Conservation (phyloP, 2,888 invertebrate species). For the Drepanosiphum platanoidis region DNA sequence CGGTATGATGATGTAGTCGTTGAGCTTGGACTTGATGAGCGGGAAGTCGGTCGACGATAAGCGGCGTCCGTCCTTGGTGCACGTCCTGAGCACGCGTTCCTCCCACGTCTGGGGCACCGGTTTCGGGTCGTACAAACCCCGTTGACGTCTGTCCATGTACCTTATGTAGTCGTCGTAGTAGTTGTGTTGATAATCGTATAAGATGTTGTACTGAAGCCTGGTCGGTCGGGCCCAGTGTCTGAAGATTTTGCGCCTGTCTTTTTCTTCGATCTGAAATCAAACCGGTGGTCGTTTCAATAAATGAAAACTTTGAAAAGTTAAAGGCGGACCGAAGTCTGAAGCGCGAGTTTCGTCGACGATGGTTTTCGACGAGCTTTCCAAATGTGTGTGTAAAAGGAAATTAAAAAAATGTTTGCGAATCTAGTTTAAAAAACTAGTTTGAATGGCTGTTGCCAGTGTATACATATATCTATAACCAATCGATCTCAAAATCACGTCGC, state of each 20-base stretch:
- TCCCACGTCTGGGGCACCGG: constrained; percentile 88
- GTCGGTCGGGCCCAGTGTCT: constrained; percentile 88
- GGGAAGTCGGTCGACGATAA: constrained; percentile 62
- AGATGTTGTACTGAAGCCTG: constrained; percentile 82
- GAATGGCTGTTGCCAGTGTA: no score
- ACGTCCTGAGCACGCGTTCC: constrained; percentile 81
- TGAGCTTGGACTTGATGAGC: constrained; percentile 66
- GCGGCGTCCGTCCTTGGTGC: constrained; percentile 66
- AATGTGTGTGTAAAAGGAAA: no score
- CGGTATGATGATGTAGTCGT: constrained; percentile 72
- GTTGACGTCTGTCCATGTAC: constrained; percentile 80
- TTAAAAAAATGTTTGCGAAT: no score
- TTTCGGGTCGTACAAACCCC: constrained; percentile 75
- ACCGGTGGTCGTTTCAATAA: not conserved
- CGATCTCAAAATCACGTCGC: no score
- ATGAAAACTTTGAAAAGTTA: not conserved
- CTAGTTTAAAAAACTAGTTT: no score
- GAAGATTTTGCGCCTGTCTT: constrained; percentile 71
- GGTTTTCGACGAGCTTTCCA: no score
- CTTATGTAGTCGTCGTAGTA: constrained; percentile 88
- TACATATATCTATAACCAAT: no score
- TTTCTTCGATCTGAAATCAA: constrained; percentile 60
- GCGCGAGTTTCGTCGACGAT: no score
- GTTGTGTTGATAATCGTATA: constrained; percentile 84
- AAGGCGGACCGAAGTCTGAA: no score